Evolutionary conservation across 2,888 invertebrate species (phyloP).

Genomic region (Acanthococcus lagerstroemiae): DNA sequence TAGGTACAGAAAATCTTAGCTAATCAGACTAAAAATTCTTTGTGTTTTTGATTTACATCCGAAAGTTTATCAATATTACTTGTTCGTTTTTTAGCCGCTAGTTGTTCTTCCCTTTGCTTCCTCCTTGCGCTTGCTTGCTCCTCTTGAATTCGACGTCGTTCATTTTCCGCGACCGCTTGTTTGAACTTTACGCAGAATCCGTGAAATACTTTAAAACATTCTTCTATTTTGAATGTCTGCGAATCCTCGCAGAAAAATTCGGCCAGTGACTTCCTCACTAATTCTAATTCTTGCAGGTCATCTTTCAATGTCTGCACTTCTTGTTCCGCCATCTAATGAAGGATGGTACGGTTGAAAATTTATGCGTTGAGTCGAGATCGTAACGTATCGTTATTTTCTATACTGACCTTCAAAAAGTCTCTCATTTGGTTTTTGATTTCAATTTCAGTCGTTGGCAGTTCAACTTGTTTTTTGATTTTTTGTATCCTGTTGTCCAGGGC

Average conservation of each 20-base stretch:
- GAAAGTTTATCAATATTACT: conserved; percentile 41
- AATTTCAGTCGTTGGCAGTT: conserved; percentile 58
- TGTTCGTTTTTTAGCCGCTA: conserved; percentile 52
- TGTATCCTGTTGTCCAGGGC: conserved; percentile 67
- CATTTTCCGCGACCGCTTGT: conserved; percentile 75
- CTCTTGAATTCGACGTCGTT: conserved; percentile 67
- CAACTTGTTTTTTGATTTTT: conserved; percentile 69
- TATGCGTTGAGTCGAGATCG: too few relatives aligned
- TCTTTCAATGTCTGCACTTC: conserved; percentile 66
- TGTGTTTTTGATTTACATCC: too few relatives aligned
- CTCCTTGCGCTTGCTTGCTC: conserved; percentile 72
- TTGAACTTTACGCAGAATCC: conserved; percentile 80
- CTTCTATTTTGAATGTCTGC: conserved; percentile 80
- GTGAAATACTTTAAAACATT: conserved; percentile 82
- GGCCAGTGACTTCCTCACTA: conserved; percentile 65
- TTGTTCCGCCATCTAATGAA: conserved; percentile 59
- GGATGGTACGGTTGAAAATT: conserved; percentile 1
- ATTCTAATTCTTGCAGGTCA: conserved; percentile 73
- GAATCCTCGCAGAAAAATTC: conserved; percentile 93
- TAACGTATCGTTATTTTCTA: too few relatives aligned
- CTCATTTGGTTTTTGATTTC: conserved; percentile 83
- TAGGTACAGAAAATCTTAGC: too few relatives aligned
- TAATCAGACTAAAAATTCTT: too few relatives aligned
- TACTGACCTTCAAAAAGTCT: conserved; percentile 69
- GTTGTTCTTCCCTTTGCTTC: conserved; percentile 62